Evolutionary conservation across 2,113 vertebrate species (phyloP).

Genomic region (Misgurnus anguillicaudatus): DNA sequence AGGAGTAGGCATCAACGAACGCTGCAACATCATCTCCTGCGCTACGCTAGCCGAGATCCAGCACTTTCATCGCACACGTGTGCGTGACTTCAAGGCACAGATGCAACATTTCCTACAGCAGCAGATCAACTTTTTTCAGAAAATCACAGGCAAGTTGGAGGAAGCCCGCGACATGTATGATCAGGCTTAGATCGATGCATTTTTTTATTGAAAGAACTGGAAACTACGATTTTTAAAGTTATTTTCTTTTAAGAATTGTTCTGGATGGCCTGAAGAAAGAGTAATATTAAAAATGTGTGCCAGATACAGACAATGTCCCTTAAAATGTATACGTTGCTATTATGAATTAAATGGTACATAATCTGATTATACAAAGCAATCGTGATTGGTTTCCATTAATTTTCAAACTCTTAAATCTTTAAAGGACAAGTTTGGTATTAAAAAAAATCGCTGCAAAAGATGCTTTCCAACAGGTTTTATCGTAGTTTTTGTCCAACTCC

Average conservation of each 20-base stretch:
- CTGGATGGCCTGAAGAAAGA: background rate
- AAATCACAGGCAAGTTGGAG: constrained; percentile 94
- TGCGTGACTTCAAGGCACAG: constrained; percentile 93
- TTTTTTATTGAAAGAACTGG: background rate
- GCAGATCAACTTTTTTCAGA: constrained; percentile 96
- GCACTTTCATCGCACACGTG: constrained; percentile 94
- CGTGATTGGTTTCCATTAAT: background rate
- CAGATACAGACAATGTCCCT: background rate
- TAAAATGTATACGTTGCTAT: background rate
- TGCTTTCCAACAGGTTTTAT: too few species aligned
- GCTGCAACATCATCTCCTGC: constrained; percentile 97
- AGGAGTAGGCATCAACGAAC: constrained; percentile 87
- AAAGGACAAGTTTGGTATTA: too few species aligned
- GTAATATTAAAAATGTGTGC: background rate
- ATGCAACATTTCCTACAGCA: constrained; percentile 96
- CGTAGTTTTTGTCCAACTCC: too few species aligned
- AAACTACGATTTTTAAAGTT: too few species aligned
- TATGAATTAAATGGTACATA: background rate
- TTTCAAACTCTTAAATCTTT: constrained; percentile 1
- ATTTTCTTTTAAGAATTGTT: background rate
- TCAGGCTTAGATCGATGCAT: constrained; percentile 72
- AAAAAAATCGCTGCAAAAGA: too few species aligned
- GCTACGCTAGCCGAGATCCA: constrained; percentile 97
- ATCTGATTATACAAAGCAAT: background rate
- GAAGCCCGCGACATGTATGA: constrained; percentile 91